Evolutionary conservation across 2,113 vertebrate genomes (phyloP).

Genomic region (Rhinichthys klamathensis): DNA sequence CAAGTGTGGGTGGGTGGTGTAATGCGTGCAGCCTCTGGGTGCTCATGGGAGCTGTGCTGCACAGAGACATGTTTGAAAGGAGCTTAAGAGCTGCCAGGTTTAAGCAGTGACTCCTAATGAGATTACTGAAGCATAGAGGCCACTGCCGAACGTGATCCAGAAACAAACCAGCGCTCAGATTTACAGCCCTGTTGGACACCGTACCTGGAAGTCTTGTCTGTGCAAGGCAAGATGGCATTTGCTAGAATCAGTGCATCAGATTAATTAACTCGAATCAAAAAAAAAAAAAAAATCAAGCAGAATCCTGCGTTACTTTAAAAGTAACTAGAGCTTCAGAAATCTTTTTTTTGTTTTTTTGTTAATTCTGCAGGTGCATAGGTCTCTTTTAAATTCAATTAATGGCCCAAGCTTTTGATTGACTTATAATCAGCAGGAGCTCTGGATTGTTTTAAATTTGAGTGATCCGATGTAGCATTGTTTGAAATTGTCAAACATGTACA

Average conservation of each 20-base stretch:
- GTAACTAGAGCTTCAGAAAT: background rate
- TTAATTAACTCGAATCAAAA: background rate
- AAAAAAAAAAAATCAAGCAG: background rate
- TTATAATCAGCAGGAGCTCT: background rate
- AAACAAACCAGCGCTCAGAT: slow-evolving; percentile 76
- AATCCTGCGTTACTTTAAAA: background rate
- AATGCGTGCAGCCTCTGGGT: slow-evolving; percentile 35
- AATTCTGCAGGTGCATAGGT: background rate
- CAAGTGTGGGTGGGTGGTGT: slow-evolving; percentile 27
- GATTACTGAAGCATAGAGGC: slow-evolving; percentile 70
- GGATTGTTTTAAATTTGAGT: background rate
- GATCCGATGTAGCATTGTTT: background rate
- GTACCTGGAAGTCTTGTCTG: slow-evolving; percentile 5
- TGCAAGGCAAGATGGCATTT: background rate
- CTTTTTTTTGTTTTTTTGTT: background rate
- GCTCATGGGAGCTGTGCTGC: slow-evolving; percentile 66
- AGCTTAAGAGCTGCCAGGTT: slow-evolving; percentile 71
- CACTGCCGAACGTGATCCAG: slow-evolving; percentile 64
- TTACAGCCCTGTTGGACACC: background rate
- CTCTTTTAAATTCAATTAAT: background rate
- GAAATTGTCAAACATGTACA: background rate
- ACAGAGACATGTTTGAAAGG: slow-evolving; percentile 69
- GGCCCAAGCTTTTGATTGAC: background rate
- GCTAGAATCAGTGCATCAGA: slow-evolving; percentile 1
- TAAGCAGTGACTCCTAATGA: slow-evolving; percentile 73